These are phyloP conservation scores for Sebastes reedi DNA, from an alignment of 2,797 vertebrate species.

Conservation along the genomic window DNA sequence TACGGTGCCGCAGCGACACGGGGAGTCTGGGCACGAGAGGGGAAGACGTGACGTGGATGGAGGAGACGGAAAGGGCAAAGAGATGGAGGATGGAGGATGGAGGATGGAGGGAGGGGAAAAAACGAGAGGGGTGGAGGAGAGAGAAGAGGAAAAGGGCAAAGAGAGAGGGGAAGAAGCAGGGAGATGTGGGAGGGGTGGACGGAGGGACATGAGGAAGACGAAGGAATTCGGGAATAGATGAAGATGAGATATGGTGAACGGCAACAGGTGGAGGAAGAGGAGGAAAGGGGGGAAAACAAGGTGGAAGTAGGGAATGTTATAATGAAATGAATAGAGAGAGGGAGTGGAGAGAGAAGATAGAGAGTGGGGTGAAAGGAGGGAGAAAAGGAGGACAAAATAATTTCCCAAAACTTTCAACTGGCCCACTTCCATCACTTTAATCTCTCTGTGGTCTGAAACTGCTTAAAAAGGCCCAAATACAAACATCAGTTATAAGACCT, in stretches of 20 bases:
- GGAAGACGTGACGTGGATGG: conserved; percentile 38
- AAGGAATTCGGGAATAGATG: background rate
- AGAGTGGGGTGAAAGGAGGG: conserved; percentile 15
- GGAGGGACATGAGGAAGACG: background rate
- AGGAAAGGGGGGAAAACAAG: background rate
- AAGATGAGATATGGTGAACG: conserved; percentile 11
- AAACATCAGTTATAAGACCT: background rate
- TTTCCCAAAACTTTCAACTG: background rate
- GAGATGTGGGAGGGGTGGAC: background rate
- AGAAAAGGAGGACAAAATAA: conserved; percentile 34
- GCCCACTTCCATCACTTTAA: background rate
- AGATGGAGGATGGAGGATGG: background rate
- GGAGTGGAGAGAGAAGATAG: background rate
- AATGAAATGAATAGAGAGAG: background rate
- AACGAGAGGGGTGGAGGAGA: background rate
- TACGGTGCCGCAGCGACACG: conserved; percentile 51
- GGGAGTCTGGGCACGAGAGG: conserved; percentile 54
- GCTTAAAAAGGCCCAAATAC: background rate
- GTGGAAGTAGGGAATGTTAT: background rate
- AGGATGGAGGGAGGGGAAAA: background rate
- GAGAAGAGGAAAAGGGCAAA: background rate
- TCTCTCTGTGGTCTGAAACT: background rate
- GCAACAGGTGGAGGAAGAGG: conserved; percentile 24
- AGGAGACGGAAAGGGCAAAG: conserved; percentile 56
- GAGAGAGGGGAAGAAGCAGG: background rate